Evolutionary conservation across 2,797 vertebrate genomes (phyloP).

Genomic region (Leucoraja ocellata): DNA sequence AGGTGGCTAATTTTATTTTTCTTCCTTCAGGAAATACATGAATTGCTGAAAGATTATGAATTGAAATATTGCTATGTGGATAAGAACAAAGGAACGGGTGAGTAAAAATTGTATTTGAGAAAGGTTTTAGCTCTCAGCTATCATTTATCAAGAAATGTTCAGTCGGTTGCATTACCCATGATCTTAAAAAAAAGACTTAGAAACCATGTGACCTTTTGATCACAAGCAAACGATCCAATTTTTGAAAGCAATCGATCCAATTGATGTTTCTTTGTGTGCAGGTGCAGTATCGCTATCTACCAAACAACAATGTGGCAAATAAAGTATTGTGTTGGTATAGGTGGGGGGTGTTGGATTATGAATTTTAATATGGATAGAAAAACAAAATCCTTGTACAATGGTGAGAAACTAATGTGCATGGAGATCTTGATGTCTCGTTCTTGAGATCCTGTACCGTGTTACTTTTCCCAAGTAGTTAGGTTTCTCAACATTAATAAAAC

Average conservation of each 20-base stretch:
- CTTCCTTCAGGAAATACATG: constrained; percentile 80
- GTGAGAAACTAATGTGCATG: too few species aligned
- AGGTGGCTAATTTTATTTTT: constrained; percentile 38
- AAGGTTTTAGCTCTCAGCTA: neutral
- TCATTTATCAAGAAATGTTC: neutral
- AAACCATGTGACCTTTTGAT: neutral
- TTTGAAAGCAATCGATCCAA: neutral
- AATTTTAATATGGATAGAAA: too few species aligned
- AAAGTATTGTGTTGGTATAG: too few species aligned
- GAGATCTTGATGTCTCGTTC: too few species aligned
- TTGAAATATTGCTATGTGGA: constrained; percentile 97
- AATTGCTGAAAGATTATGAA: constrained; percentile 86
- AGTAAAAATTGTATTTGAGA: constrained; percentile 42
- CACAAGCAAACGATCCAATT: neutral
- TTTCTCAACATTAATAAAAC: too few species aligned
- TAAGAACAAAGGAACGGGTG: constrained; percentile 97
- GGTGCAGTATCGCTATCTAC: neutral
- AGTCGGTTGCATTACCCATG: neutral
- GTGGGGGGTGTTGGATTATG: too few species aligned
- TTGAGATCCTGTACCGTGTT: too few species aligned
- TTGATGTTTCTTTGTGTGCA: neutral
- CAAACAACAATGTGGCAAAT: too few species aligned
- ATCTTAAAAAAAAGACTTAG: neutral
- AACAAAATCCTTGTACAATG: too few species aligned
- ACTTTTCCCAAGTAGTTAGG: too few species aligned